phyloP scores from a whole-genome alignment of 1,140 invertebrate species.

The Thrips palmi region DNA sequence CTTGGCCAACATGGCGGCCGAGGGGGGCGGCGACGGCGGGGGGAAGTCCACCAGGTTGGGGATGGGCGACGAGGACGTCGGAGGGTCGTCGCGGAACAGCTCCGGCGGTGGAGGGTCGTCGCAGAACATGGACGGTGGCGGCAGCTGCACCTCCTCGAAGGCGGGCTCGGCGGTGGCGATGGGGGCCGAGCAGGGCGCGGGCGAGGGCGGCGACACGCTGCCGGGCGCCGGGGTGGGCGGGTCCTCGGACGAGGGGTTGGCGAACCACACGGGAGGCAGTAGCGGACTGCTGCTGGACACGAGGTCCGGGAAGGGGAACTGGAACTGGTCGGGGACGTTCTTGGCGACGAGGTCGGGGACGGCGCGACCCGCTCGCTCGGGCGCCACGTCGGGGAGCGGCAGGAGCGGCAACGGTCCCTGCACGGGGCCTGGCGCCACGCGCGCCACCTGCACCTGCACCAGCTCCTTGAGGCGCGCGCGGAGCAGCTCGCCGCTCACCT shows the following conservation, averaged over 20 bases:
- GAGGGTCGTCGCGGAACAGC: conserved; percentile 39
- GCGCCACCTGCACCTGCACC: too few relatives aligned
- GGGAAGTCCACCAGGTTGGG: conserved; percentile 34
- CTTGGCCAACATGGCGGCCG: conserved; percentile 19
- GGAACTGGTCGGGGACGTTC: too few relatives aligned
- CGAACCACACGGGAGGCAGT: too few relatives aligned
- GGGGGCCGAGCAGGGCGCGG: conserved; percentile 4
- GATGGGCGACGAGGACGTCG: conserved; percentile 24
- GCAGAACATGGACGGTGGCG: conserved; percentile 68
- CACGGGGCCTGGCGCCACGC: too few relatives aligned
- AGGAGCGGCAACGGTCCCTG: too few relatives aligned
- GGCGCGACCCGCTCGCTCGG: too few relatives aligned
- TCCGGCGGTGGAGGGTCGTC: conserved; percentile 41
- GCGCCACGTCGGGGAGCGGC: too few relatives aligned
- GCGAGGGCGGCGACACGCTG: conserved; percentile 6
- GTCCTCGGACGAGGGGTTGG: too few relatives aligned
- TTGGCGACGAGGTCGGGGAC: too few relatives aligned
- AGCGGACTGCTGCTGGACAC: too few relatives aligned
- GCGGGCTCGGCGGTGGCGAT: conserved; percentile 28
- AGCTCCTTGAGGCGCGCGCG: conserved; percentile 34
- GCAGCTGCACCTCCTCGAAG: conserved; percentile 53
- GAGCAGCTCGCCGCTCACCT: conserved; percentile 37
- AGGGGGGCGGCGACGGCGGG: not conserved
- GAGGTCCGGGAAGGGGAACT: too few relatives aligned
- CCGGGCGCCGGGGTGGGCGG: too few relatives aligned